These are phyloP conservation scores for Archivesica marissinica DNA, from an alignment of 1,140 invertebrate species.

Conservation along the genomic window DNA sequence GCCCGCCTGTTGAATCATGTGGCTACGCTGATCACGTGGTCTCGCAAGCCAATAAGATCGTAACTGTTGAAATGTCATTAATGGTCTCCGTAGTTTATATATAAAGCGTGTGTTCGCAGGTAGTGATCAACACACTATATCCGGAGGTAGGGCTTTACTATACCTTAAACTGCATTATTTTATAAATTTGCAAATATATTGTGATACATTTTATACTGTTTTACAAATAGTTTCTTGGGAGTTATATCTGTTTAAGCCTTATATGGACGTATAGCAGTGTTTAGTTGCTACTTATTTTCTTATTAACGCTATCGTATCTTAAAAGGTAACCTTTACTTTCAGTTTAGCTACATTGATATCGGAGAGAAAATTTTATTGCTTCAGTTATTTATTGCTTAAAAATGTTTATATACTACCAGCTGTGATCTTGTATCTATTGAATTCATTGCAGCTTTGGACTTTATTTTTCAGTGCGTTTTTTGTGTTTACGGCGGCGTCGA, in stretches of 20 bases:
- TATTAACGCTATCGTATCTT: background rate
- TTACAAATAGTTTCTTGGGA: background rate
- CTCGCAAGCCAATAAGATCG: conserved; percentile 15
- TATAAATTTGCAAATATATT: conserved; percentile 8
- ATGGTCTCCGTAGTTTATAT: conserved; percentile 41
- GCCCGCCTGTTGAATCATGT: conserved; percentile 63
- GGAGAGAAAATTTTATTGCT: conserved; percentile 1
- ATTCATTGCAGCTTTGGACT: conserved; percentile 14
- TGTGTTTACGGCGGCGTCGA: background rate
- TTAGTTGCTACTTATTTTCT: background rate
- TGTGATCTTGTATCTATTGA: background rate
- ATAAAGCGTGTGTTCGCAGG: conserved; percentile 3
- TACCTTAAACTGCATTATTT: background rate
- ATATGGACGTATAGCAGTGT: conserved; percentile 1
- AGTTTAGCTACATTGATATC: conserved; percentile 11
- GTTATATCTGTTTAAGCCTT: conserved; percentile 8
- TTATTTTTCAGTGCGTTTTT: conserved; percentile 45
- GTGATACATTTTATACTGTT: background rate
- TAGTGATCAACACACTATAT: conserved; percentile 15
- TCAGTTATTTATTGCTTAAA: background rate
- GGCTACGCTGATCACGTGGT: conserved; percentile 26
- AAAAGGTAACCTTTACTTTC: conserved; percentile 19
- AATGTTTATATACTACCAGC: conserved; percentile 22
- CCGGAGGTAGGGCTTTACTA: conserved; percentile 44
- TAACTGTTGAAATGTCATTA: conserved; percentile 15